Base-by-base conservation (phyloP, 2,888 invertebrate genomes). In the Andrena chrysosceles region DNA sequence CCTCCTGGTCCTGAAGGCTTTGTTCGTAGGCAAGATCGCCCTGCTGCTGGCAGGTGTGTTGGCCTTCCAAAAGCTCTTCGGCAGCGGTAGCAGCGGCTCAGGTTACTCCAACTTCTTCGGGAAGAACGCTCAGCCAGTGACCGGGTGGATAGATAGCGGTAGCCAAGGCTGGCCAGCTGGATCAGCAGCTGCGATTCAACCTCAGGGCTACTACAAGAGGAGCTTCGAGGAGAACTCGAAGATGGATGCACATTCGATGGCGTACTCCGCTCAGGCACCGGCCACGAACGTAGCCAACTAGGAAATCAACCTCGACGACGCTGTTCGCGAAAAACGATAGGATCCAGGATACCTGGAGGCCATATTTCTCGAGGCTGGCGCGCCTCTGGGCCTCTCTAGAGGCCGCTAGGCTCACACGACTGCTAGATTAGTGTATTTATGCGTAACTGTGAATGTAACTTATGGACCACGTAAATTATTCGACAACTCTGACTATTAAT, bases 1-100 rank as follows among this genome's bases (percentile, higher is more conserved):
- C 0, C 95, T 97, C 26, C 93, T 97, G 86, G 96, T 97, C 31
- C 95, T 96, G 62, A 98, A 97, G 94, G 97, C 97, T 35, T 94
- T 97, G 74, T 95, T 97, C 85, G 95, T 97, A 16, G 96, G 97
- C 67, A 98, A 97, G 93, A 94, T 97, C 77, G 97, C 98, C 1
- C 95, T 98, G 85, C 93, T 97, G 68, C 94, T 97, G 56, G 97
- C 97, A 31, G 95, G 96, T 0, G 95, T 97, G 35, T 92, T 97
- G 68, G 96, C 96, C 5, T 95, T 97, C 86, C 96, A 97, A 90
- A 97, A 96, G 89, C 94, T 97, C 68, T 94, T 96, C 88, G 95
- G 95, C 77, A 95, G 96, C 52, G 91, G 91, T 16, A 92, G 96
- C 54, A 90, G 91, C 16, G 92, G 89, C 26, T 89, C 89, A 8